Percentiles rank a stretch among this genome's conserved stretches.
These are phyloP conservation scores for Porites australiensis DNA, from an alignment of 64 coral and sea anemone genomes.

Conservation along the genomic window DNA sequence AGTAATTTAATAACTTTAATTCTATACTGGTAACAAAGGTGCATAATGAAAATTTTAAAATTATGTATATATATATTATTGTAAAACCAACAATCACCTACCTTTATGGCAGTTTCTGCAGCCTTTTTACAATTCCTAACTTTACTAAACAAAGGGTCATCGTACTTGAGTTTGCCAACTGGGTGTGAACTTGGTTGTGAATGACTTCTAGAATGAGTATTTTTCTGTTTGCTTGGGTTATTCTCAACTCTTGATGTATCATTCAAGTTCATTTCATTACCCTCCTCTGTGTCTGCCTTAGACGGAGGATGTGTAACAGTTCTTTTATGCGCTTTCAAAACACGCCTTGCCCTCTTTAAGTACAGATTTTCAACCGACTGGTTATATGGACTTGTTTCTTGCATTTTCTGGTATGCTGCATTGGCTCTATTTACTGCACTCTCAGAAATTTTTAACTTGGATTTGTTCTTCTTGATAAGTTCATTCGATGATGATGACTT, in stretches of 20 bases:
- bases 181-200: slow-evolving; percentile 51
- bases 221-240: slow-evolving; percentile 27
- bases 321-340: slow-evolving; percentile 52
- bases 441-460: slow-evolving; percentile 13
- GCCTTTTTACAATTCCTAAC: slow-evolving; percentile 84
- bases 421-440: slow-evolving; percentile 31
- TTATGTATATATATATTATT: no score
- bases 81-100: not conserved
- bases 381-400: slow-evolving; percentile 69
- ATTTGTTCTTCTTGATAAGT: not conserved
- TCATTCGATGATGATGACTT: slow-evolving; percentile 1
- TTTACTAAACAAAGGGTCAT: slow-evolving; percentile 86
- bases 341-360: slow-evolving; percentile 68
- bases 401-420: slow-evolving; percentile 31
- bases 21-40: no score
- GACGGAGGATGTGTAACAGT: slow-evolving; percentile 46
- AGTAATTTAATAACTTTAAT: no score
- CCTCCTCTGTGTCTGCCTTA: slow-evolving; percentile 16
- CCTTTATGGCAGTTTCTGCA: slow-evolving; percentile 91
- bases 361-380: slow-evolving; percentile 81
- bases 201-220: slow-evolving; percentile 24
- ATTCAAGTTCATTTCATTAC: slow-evolving; percentile 46
- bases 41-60: no score
- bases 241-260: slow-evolving; percentile 69
- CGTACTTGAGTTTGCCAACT: slow-evolving; percentile 77